Base-by-base conservation (phyloP, 1,140 invertebrate genomes). In the Mizuhopecten yessoensis region DNA sequence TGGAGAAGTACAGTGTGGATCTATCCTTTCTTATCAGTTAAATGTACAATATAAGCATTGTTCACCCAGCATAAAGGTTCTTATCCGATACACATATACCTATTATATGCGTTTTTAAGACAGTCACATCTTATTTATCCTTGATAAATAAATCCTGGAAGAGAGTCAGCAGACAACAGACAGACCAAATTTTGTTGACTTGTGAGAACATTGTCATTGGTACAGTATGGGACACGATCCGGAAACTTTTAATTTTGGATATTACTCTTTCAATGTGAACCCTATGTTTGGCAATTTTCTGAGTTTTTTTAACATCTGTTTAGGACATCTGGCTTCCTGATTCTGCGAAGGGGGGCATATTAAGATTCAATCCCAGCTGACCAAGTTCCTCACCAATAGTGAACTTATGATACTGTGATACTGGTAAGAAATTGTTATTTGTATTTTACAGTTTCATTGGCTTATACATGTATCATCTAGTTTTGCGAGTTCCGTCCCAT, bases 181-280 rank as follows among this genome's bases (percentile, higher is more conserved):
- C 90, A 45, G 86, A 88, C 94, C 93, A 93, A 29, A 94, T 93
- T 86, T 92, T 89, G 86, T 93, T 94, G 39, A 90, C 88, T 33
- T 92, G 87, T 42, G 90, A 45, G 91, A 94, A 93, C 75, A 93
- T 33, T 75, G 90, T 90, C 42, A 88, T 92, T 75, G 88, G 91
- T 49, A 94, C 89, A 86, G 17, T 57, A 86, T 92, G 45, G 23
- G 89, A 87, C 23, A 94, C 20, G 23, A 94, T 89, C 49, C 91
- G 91, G 86, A 90, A 94, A 9, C 87, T 93, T 90, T 93, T 94
- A 33, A 93, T 39, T 88, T 93, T 93, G 34, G 87, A 86, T 34
- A 93, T 94, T 23, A 91, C 17, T 86, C 93, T 90, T 57, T 92
- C 92, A 89, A 92, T 91, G 90, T 94, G 92, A 23, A 92, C 87